Base-by-base conservation (phyloP, 2,888 invertebrate genomes). In the Torymus aiolomorphi region DNA sequence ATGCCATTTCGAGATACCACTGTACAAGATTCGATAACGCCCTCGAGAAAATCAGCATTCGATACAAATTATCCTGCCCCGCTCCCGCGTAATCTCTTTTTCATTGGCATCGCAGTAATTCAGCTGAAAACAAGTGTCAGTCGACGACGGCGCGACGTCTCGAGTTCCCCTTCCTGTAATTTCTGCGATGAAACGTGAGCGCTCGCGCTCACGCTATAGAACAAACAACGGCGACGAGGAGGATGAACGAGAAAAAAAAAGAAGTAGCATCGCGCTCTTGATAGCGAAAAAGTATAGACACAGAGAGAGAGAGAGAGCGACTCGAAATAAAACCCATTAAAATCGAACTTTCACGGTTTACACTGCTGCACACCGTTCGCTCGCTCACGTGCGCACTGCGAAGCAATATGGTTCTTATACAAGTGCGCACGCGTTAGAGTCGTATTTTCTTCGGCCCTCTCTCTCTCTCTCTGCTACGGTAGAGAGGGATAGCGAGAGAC, bases 251-350 rank as follows among this genome's bases (percentile, higher is more conserved):
- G 31, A 31, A 31, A 31, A 8, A 31, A 31, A 31, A 3, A 1
- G 8, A 31, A 24, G 3, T 3, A 3, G 24, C 20, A 10, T 61
- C 71, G 24, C 31, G 54, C 4, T 69, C 62, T 54, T 54, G 52
- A 63, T 63, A 73, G 54, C 31, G 24, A 31, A 73, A 59, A 63
- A 72, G 31, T 31, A 31, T 31, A 31, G n/a, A 20, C 14, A 16
- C 8, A 49, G 14, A 59, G 54, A 20, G 49, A 59, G 20, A 59
- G 51, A 59, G 54, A 49, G 63, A 52, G 51, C 18, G 56, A 56
- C 57, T 74, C 56, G 42, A 74, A 74, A 74, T 74, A 74, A 74
- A 65, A 74, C 73, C 73, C 42, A 65, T 74, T 65, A 63, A 65
- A 63, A 65, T 74, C 56, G 73, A 63, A 65, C 63, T 56, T 18